A percentile compares a stretch with the other conserved stretches of the same genome.
Evolutionary conservation across 30 jellyfish, hydroid and myxozoan species (phyloP).

Genomic region (Nemopilema nomurai): DNA sequence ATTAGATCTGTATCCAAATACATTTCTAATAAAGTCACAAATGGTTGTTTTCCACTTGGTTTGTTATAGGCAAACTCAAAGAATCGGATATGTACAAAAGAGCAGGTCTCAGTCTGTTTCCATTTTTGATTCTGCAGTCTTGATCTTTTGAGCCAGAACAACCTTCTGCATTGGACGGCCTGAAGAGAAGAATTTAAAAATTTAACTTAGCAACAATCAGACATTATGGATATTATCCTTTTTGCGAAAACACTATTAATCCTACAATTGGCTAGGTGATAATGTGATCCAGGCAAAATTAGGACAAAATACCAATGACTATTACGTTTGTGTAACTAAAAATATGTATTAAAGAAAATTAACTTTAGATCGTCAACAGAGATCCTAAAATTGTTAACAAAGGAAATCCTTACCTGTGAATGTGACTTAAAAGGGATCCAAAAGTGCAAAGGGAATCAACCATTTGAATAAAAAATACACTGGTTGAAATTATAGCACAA

Average conservation of each 20-base stretch:
- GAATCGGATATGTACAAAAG: not conserved
- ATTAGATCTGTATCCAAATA: not conserved
- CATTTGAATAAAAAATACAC: not conserved
- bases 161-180: slow-evolving; percentile 81
- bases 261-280: no score
- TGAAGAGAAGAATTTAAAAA: not conserved
- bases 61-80: not conserved
- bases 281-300: no score
- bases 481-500: no score
- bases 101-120: slow-evolving; percentile 57
- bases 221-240: no score
- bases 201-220: not conserved
- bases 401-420: no score
- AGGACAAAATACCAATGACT: no score
- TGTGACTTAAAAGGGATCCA: not conserved
- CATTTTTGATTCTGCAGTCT: slow-evolving; percentile 64
- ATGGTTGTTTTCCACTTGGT: not conserved
- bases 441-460: not conserved
- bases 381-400: no score
- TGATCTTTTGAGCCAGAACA: slow-evolving; percentile 73
- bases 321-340: no score
- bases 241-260: no score
- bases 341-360: no score
- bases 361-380: no score
- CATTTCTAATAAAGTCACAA: not conserved